Conservation (phyloP, 2,888 invertebrate species). For the Synanthedon andrenaeformis region DNA sequence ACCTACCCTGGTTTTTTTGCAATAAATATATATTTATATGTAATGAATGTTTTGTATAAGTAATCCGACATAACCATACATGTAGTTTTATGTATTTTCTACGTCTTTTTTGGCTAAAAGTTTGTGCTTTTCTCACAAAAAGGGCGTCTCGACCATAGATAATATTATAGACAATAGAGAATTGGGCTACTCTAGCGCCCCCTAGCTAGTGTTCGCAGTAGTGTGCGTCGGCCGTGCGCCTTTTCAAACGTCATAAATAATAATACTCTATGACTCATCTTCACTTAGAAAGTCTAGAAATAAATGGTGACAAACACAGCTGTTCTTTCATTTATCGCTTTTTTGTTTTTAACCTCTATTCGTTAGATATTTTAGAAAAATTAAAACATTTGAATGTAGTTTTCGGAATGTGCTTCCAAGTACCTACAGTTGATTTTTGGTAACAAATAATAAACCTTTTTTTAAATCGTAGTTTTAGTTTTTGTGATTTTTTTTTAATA, state of each 20-base stretch:
- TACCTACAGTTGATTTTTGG: conserved; percentile 26
- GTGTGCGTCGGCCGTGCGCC: conserved; percentile 54
- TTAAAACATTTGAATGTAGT: conserved; percentile 34
- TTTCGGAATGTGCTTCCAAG: conserved; percentile 38
- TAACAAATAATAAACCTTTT: conserved; percentile 20
- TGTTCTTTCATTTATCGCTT: conserved; percentile 68
- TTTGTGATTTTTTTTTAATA: neutral
- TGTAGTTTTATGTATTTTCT: conserved; percentile 34
- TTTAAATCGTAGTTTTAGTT: neutral
- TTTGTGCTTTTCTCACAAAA: conserved; percentile 11
- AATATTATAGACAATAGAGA: conserved; percentile 1
- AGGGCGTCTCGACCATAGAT: conserved; percentile 12
- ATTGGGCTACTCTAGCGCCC: conserved; percentile 36
- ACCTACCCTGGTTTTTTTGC: conserved; percentile 28
- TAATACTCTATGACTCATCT: conserved; percentile 54
- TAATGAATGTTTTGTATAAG: conserved; percentile 45
- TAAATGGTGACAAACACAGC: conserved; percentile 65
- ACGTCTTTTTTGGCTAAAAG: conserved; percentile 24
- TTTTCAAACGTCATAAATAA: conserved; percentile 45
- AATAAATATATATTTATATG: conserved; percentile 30
- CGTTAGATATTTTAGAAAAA: conserved; percentile 28
- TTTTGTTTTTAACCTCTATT: conserved; percentile 42
- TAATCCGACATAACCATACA: conserved; percentile 15
- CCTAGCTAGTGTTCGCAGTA: conserved; percentile 44
- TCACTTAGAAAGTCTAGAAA: conserved; percentile 64